Base-by-base conservation (phyloP, 1,140 invertebrate species). In the Helicorthomorpha holstii region DNA sequence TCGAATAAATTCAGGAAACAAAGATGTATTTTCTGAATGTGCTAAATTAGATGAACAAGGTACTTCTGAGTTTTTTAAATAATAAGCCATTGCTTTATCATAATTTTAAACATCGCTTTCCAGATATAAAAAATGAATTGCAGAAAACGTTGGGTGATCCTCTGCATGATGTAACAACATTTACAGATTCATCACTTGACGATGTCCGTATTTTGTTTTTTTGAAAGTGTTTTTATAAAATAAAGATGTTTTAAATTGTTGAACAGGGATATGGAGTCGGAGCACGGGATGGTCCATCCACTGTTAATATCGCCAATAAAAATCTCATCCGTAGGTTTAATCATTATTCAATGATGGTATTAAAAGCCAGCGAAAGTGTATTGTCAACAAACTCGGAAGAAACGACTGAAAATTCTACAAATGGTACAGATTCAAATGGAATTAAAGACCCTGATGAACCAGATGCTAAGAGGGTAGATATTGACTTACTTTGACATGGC, bases 21-120 rank as follows among this genome's bases (percentile, higher is more conserved):
- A 89, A 69, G 88, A 97, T 70, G 71, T 97, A 42, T 98, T 98
- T 66, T 85, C 87, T 24, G 92, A 97, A 69, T 97, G 92, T 77
- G 90, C 90, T 57, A 92, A 93, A 74, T 78, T 85, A 59, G 92
- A 97, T 68, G 92, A 96, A 65, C 81, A 87, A 69, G 71, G 75
- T 75, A 63, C 56, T 54, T 43, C 1, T 21, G 42, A 16, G 52
- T 22, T 57, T 16, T 34, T 34, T 7, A 34, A 34, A 34, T 7
- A 34, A 34, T 34, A 7, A 34, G 7, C 16, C 7, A 34, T 34
- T 34, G 16, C 24, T 23, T 2, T 19, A 26, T 26, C 10, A 10
- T 22, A 3, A 48, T 10, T 48, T 16, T 16, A 25, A 7, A 25
- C 4, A 7, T 44, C 38, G 47, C 45, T 55, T 59, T 63, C 22